Evolutionary conservation across 2,113 vertebrate species (phyloP).

Genomic region (Phyllostomus discolor): DNA sequence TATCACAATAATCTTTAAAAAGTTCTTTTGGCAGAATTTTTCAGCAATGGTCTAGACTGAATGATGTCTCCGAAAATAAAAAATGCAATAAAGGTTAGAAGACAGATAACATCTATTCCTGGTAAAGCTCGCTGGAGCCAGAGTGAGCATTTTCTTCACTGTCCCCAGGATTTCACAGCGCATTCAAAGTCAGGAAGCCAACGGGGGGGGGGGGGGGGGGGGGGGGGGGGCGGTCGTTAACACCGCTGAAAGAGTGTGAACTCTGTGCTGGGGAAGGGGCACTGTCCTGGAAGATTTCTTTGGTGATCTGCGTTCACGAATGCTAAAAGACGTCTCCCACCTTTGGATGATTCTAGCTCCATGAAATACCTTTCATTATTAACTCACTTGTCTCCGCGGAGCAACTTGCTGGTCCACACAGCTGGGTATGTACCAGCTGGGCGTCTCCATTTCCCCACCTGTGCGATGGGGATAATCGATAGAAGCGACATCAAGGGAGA

Average conservation of each 20-base stretch:
- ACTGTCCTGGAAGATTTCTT: background rate
- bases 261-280: background rate
- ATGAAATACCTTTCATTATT: background rate
- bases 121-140: conserved; percentile 15
- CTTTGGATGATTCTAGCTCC: background rate
- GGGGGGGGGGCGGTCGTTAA: no score
- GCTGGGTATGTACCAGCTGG: background rate
- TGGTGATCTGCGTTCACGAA: background rate
- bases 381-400: background rate
- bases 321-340: background rate
- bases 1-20: background rate
- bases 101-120: background rate
- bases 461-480: background rate
- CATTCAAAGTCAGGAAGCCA: background rate
- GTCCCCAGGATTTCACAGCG: background rate
- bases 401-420: background rate
- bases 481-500: background rate
- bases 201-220: no score
- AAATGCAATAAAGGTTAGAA: background rate
- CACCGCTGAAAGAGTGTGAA: background rate
- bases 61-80: background rate
- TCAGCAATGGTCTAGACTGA: background rate
- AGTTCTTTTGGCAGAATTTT: background rate
- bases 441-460: background rate
- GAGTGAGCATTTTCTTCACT: background rate